Evolutionary conservation across 2,113 vertebrate genomes (phyloP), one percentile per base, ranked within the genome.

Genomic region (Hymenochirus boettgeri): DNA sequence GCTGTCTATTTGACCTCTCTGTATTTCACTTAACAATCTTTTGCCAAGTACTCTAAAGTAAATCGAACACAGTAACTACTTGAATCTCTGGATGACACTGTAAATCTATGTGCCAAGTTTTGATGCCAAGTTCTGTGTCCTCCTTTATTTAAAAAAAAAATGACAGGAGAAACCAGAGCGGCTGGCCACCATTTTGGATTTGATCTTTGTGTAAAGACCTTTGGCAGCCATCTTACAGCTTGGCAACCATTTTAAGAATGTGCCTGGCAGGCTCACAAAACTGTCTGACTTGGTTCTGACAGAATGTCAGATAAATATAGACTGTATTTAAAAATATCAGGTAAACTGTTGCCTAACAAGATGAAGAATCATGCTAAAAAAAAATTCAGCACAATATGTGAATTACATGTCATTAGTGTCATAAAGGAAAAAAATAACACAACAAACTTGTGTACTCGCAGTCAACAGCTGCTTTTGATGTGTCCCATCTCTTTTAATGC

Each of bases 211-310:
- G 81, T 75, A 75, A 81, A 78, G 80, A 85, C 80, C 81, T 90
- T n/a, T 96, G 94, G 94, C 93, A 96, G 93, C 94, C 95, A 96
- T 96, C 90, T 96, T 95, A 88, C 90, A 86, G 88, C 83, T 86
- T 97, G 95, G 95, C 93, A 96, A 93, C 95, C 95, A 96, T 97
- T 95, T 97, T 95, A 91, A 91, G 86, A 84, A 87, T 87, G 81
- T 88, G 84, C 84, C 83, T 91, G 88, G 86, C 86, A 86, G 71
- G 79, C 80, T 83, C 86, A 90, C 87, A 89, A 84, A 80, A 73
- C 75, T 80, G 79, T 81, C 87, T 85, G 85, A 83, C 80, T 74
- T 74, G 79, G 77, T 86, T 86, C 83, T 80, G 87, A 83, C 83
- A 86, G 83, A 83, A 86, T 76, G 80, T 81, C 78, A 69, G 80